Evolutionary conservation across 2,888 invertebrate genomes (phyloP).

Genomic region (Eupsilia transversa): DNA sequence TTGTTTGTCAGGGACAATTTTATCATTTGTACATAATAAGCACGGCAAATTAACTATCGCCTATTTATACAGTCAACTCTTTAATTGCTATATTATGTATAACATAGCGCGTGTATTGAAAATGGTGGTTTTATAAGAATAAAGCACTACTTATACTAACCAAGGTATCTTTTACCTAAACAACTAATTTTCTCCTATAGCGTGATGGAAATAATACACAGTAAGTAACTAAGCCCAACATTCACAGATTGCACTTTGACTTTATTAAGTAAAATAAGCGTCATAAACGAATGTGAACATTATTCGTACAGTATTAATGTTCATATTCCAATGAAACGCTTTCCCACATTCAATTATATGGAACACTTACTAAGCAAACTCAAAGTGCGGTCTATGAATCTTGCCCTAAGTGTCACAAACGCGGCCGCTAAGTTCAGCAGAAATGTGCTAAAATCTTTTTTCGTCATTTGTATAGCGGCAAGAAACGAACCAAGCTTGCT

Average conservation of each 20-base stretch:
- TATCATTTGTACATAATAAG: no score
- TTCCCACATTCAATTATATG: background rate
- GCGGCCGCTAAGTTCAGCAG: constrained; percentile 67
- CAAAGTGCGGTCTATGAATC: constrained; percentile 11
- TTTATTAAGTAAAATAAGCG: background rate
- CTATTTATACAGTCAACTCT: no score
- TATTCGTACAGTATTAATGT: background rate
- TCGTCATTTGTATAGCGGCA: constrained; percentile 79
- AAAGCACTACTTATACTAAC: background rate
- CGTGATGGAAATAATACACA: constrained; percentile 1
- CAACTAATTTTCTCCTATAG: background rate
- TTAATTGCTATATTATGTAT: no score
- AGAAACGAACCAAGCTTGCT: constrained; percentile 78
- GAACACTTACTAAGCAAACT: background rate
- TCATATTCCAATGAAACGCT: background rate
- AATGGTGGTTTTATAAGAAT: background rate
- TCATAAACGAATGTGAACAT: background rate
- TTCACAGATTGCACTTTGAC: background rate
- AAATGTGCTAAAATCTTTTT: constrained; percentile 82
- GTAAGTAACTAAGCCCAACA: background rate
- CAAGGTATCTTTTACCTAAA: background rate
- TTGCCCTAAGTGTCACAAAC: constrained; percentile 44
- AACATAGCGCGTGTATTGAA: background rate
- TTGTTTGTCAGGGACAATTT: no score
- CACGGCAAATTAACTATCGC: no score